Conservation (phyloP, 2,113 vertebrate species). For the Mus spicilegus region DNA sequence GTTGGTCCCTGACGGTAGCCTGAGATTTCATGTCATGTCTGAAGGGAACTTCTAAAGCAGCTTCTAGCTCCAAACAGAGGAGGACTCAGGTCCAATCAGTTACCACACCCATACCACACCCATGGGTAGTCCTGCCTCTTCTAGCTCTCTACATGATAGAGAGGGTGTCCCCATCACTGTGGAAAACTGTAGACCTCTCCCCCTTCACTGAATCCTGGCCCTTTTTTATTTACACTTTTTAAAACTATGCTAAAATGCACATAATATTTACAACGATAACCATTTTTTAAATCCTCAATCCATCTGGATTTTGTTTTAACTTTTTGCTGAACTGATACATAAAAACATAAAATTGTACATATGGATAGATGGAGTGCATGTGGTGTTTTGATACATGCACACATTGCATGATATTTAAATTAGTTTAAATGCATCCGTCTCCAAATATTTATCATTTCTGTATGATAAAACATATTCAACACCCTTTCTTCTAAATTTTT, state of each 20-base stretch:
- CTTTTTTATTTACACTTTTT: not conserved
- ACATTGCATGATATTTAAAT: not conserved
- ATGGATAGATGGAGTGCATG: not conserved
- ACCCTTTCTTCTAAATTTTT: not conserved
- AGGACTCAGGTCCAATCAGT: not conserved
- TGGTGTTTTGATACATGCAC: not conserved
- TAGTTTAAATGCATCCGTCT: not conserved
- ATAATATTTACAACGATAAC: not conserved
- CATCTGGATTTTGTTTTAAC: constrained; percentile 32
- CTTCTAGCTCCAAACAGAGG: not conserved
- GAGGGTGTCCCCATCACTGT: not conserved
- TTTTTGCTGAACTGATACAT: not conserved
- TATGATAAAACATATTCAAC: not conserved
- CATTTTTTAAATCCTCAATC: not conserved
- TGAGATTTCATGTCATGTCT: not conserved
- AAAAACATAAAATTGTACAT: not conserved
- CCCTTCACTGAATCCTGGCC: not conserved
- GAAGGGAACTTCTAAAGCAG: not conserved
- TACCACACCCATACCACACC: not conserved
- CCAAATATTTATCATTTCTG: not conserved
- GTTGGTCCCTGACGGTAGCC: not conserved
- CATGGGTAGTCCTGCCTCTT: not conserved
- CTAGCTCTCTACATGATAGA: no score
- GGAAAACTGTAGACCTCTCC: not conserved
- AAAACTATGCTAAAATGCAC: not conserved